These are phyloP conservation scores for Sebastes oblongus DNA, from an alignment of 2,797 vertebrate genomes.

Conservation along the genomic window DNA sequence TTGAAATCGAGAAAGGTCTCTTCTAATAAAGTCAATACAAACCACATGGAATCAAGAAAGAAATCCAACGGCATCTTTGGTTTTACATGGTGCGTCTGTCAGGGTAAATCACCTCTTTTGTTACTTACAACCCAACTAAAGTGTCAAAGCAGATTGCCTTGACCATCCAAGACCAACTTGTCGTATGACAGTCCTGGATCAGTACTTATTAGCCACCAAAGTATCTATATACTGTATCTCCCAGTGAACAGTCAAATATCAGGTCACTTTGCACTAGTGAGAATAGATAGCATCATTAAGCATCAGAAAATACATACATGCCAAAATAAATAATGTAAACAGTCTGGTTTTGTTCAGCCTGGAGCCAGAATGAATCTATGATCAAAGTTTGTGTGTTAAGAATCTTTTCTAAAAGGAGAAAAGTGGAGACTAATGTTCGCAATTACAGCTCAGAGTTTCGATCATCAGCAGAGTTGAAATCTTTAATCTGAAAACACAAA, in stretches of 20 bases:
- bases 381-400: not conserved
- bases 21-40: not conserved
- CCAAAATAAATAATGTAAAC: conserved; percentile 65
- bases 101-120: not conserved
- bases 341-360: conserved; percentile 1
- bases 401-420: not conserved
- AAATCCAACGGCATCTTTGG: not conserved
- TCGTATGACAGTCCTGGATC: not conserved
- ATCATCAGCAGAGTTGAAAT: not conserved
- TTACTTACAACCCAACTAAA: not conserved
- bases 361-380: conserved; percentile 1
- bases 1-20: not conserved
- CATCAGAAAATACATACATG: conserved; percentile 19
- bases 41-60: not conserved
- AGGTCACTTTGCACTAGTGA: conserved; percentile 13
- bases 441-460: not conserved
- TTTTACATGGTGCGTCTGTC: not conserved
- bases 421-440: not conserved
- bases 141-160: not conserved
- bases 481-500: not conserved
- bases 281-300: not conserved
- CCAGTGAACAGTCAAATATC: conserved; percentile 21
- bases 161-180: not conserved
- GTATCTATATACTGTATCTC: not conserved
- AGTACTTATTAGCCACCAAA: not conserved